Evolutionary conservation across 2,797 vertebrate species (phyloP), one percentile per base, ranked within the genome.

Genomic region (Sebastes matsubarae): DNA sequence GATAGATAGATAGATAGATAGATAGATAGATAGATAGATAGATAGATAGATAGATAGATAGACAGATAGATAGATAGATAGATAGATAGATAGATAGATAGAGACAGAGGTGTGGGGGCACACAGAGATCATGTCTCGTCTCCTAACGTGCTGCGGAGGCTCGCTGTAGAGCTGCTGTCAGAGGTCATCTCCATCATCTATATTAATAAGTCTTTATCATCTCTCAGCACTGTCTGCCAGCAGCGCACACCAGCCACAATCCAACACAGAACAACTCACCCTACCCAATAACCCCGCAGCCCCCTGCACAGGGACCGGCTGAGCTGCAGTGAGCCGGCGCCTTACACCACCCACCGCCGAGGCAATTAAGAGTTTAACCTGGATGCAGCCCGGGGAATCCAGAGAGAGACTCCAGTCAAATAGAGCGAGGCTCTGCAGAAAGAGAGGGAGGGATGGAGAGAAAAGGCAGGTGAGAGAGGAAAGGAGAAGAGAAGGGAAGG

Each of bases 331-430:
- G 89, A 93, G 92, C 88, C 88, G 14, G 70, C 58, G 76, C 87
- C 89, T 94, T 90, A 91, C 92, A 92, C 91, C 92, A 86, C 90
- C 87, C 88, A 94, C 83, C 75, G 87, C 95, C 71, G 77, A 87
- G 90, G 89, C 69, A 64, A 91, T 95, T 96, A 96, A 92, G 84
- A 93, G 89, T 92, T 94, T 93, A 93, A 94, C 88, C 93, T 93
- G 94, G 93, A 93, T 82, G 91, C 88, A 92, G 93, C 36, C 65
- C 75, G 42, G 83, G 84, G 92, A 94, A 82, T 92, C 90, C 84
- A 72, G 82, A 81, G 93, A 94, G 90, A 94, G 84, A 68, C 84
- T 86, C 93, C 75, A 88, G 90, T 91, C 82, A 92, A 93, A 94
- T 91, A 86, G 88, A 93, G 91, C 94, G 84, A 67, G 60, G 68